Evolutionary conservation across 2,113 vertebrate species (phyloP), one percentile per base, ranked within the genome.

Genomic region (Neodontobutis hainanensis): DNA sequence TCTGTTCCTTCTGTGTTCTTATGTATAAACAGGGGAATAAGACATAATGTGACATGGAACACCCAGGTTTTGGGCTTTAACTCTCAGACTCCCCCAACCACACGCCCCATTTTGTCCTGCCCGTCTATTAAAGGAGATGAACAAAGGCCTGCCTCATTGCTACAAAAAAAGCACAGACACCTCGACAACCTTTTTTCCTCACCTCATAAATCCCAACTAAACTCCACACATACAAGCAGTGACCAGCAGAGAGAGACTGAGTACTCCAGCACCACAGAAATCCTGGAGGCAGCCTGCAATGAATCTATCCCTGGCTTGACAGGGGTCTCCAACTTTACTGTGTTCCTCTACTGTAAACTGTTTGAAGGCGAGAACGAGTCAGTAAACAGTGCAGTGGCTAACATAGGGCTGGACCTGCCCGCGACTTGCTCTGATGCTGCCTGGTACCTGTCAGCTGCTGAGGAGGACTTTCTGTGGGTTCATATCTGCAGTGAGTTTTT

Each of bases 31-130:
- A 97, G 95, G 95, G 95, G 95, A 6, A 84, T 97, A 75, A 90
- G 88, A 52, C 92, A 95, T 73, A 95, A 96, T 64, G 79, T 97
- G 78, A 94, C 93, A 6, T 96, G 95, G 95, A 94, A 96, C 40
- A 85, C 90, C 57, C 88, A 93, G 70, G 91, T 88, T 0, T 85
- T 96, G 82, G 94, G 94, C 5, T 91, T 94, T 64, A 81, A 66
- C 4, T 93, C 94, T 16, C 86, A 87, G 38, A 90, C 85, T 2
- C 87, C 92, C 59, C 93, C 93, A 2, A 88, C 79, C 10, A 91
- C 89, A 3, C 90, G 94, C 0, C 89, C 93, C 10, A 91, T 95
- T 72, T 85, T 95, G 53, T 86, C 92, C 73, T 95, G 95, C 79
- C 83, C 85, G 2, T 55, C 86, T 70, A 61, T 82, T 62, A 78